These are phyloP conservation scores for Ochropleura plecta DNA, from an alignment of 2,888 invertebrate species.

Conservation along the genomic window DNA sequence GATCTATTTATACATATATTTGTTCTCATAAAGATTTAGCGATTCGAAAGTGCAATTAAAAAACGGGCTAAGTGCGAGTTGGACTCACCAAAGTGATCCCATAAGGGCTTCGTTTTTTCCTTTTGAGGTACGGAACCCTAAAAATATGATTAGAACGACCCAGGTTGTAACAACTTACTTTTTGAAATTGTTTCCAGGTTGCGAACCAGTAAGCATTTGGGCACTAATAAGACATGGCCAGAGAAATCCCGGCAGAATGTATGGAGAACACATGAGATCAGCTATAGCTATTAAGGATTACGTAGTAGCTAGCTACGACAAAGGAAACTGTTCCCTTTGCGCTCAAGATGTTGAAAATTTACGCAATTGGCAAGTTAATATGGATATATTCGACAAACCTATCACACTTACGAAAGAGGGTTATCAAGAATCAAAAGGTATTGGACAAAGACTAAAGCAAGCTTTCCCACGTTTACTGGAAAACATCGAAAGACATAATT, in stretches of 20 bases:
- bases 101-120: too few relatives aligned
- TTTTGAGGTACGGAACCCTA: too few relatives aligned
- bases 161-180: not conserved
- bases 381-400: slow-evolving; percentile 74
- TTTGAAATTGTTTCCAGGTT: not conserved
- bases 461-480: slow-evolving; percentile 84
- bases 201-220: slow-evolving; percentile 1
- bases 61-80: not conserved
- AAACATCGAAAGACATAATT: slow-evolving; percentile 84
- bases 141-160: too few relatives aligned
- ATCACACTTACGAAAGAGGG: slow-evolving; percentile 82
- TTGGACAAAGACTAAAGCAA: slow-evolving; percentile 86
- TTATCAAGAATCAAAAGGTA: slow-evolving; percentile 91
- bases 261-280: not conserved
- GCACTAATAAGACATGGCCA: slow-evolving; percentile 2
- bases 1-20: not conserved
- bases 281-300: slow-evolving; percentile 70
- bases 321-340: slow-evolving; percentile 81
- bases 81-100: too few relatives aligned
- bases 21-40: too few relatives aligned
- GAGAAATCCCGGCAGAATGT: not conserved
- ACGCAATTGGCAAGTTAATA: slow-evolving; percentile 74
- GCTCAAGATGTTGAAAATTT: slow-evolving; percentile 85
- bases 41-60: not conserved
- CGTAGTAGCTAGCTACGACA: slow-evolving; percentile 76